A percentile compares a stretch with the other conserved stretches of the same genome.
These are phyloP conservation scores for Trachymyrmex cornetzi DNA, from an alignment of 1,140 invertebrate species.

Conservation along the genomic window DNA sequence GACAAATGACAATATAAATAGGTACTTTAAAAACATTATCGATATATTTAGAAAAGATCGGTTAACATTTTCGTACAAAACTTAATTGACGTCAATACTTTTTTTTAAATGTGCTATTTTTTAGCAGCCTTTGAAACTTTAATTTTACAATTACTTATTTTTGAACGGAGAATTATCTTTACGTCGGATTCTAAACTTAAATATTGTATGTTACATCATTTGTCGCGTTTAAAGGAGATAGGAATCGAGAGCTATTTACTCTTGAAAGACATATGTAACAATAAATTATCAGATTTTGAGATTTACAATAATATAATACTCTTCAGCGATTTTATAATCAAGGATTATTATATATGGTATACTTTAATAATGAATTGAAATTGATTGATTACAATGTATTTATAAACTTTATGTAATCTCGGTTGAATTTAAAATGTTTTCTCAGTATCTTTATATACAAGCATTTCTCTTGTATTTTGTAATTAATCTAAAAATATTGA, in stretches of 20 bases:
- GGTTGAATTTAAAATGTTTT: neutral
- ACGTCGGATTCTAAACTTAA: constrained; percentile 1
- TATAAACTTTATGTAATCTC: neutral
- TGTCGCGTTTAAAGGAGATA: neutral
- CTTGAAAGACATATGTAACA: neutral
- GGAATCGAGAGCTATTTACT: neutral
- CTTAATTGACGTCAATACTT: neutral
- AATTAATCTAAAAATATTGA: neutral
- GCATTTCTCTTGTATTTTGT: neutral
- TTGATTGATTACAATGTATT: neutral
- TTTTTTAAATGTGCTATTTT: neutral
- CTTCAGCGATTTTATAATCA: neutral
- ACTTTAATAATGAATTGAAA: neutral
- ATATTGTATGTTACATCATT: neutral
- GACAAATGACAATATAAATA: neutral
- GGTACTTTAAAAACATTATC: neutral
- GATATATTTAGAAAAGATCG: neutral
- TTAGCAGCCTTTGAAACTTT: neutral
- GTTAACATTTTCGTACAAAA: neutral
- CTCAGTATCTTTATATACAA: neutral
- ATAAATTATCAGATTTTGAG: constrained; percentile 2
- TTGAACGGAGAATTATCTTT: neutral
- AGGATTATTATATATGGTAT: neutral
- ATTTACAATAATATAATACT: neutral
- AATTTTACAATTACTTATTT: constrained; percentile 6